Base-by-base conservation (phyloP, 1,140 invertebrate genomes). In the Trypoxylus dichotomus region DNA sequence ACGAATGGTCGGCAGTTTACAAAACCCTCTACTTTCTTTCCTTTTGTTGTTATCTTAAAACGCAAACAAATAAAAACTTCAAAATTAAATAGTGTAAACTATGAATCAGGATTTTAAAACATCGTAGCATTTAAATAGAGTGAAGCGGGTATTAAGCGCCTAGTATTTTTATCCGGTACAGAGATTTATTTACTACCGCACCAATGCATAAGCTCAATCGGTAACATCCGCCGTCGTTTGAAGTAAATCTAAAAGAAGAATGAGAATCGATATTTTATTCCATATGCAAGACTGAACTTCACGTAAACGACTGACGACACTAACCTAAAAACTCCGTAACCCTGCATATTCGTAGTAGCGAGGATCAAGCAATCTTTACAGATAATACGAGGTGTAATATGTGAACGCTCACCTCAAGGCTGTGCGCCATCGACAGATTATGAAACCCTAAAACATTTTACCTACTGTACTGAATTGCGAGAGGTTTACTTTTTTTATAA, bases 241-340 rank as follows among this genome's bases (percentile, higher is more conserved):
- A 68, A 68, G 24, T 25, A 68, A 68, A 68, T 24, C 60, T 68
- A 68, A 27, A 68, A 68, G 60, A 68, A 27, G 11, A 68, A 68
- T 29, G 24, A 3, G 21, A 29, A 29, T 68, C 60, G 60, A 68
- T 68, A 68, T 24, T 68, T 68, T 29, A 68, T 68, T 24, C 24
- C 24, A 21, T 68, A 27, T 68, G 5, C 60, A 68, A 10, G 21
- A 68, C n/a, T 27, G 25, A 68, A 3, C 25, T 24, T 21, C 3
- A 3, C 24, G 27, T 68, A 68, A 68, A 21, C 27, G 60, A 68
- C 60, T 13, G 21, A 32, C 7, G 32, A 68, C 60, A 27, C 60
- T 27, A 29, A 29, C 11, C 2, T 27, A 10, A 68, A 29, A 68
- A 3, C 60, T 21, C 60, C 25, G 60, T 24, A 21, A 27, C 60